Evolutionary conservation across 2,113 vertebrate genomes (phyloP).

Genomic region (Gymnobelideus leadbeateri): DNA sequence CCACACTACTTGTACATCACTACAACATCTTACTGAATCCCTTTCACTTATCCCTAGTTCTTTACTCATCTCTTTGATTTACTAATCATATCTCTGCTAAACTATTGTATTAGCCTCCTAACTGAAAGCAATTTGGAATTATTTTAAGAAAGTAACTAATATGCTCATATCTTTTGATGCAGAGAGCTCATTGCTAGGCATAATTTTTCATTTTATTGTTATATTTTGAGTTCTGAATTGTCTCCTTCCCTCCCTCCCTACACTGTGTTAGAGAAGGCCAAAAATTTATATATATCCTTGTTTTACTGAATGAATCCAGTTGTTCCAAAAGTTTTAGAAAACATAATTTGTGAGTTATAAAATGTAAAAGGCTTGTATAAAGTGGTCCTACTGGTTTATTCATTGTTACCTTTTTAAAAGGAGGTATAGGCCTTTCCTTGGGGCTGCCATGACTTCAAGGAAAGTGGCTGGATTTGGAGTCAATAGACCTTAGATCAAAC

Average conservation of each 20-base stretch:
- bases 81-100: not conserved
- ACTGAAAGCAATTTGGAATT: not conserved
- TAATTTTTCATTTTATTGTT: not conserved
- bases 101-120: not conserved
- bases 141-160: not conserved
- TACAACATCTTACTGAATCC: not conserved
- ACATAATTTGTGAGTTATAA: not conserved
- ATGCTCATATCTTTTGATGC: not conserved
- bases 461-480: not conserved
- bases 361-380: not conserved
- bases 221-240: not conserved
- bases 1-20: not conserved
- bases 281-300: not conserved
- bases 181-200: not conserved
- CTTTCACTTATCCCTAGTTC: fast-evolving
- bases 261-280: not conserved
- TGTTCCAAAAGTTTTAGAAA: not conserved
- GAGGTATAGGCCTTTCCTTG: not conserved
- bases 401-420: not conserved
- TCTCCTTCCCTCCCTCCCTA: not conserved
- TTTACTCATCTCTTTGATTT: fast-evolving
- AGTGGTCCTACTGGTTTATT: not conserved
- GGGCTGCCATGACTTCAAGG: not conserved
- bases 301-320: not conserved
- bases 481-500: not conserved